Conservation (phyloP, 2,888 invertebrate species). For the Patella ulyssiponensis region DNA sequence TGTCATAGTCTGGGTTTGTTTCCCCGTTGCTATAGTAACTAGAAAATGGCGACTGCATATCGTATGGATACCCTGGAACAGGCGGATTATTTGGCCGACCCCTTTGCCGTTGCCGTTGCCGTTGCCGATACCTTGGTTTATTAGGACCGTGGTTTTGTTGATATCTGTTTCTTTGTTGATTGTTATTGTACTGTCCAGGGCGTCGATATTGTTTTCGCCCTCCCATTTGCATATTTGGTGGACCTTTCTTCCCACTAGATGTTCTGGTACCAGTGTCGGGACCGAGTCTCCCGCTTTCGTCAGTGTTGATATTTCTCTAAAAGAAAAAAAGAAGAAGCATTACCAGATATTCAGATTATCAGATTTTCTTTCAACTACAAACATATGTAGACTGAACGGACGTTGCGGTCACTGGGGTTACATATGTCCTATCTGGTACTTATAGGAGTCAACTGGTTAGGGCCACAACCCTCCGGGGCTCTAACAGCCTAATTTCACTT, state of each 20-base stretch:
- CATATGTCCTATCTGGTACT: too few relatives aligned
- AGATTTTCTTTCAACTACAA: neutral
- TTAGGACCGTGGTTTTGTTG: neutral
- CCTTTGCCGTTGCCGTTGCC: neutral
- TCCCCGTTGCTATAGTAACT: slow-evolving; percentile 6
- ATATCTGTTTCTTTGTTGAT: slow-evolving; percentile 7
- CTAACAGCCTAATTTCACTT: too few relatives aligned
- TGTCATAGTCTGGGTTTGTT: neutral
- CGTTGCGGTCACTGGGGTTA: too few relatives aligned
- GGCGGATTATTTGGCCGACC: neutral
- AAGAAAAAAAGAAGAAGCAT: too few relatives aligned
- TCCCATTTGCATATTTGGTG: neutral
- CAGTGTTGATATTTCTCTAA: too few relatives aligned
- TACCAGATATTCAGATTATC: too few relatives aligned
- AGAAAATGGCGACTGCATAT: slow-evolving; percentile 9
- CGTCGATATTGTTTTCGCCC: neutral
- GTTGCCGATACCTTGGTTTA: neutral
- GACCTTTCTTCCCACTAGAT: slow-evolving; percentile 8
- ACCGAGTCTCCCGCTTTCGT: too few relatives aligned
- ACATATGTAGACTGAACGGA: neutral
- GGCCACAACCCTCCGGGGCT: too few relatives aligned
- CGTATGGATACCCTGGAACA: slow-evolving; percentile 5
- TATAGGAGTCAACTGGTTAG: too few relatives aligned
- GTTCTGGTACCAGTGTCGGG: too few relatives aligned
- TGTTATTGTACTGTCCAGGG: neutral